Base-by-base conservation (phyloP, 2,888 invertebrate genomes). In the Phengaris arion region DNA sequence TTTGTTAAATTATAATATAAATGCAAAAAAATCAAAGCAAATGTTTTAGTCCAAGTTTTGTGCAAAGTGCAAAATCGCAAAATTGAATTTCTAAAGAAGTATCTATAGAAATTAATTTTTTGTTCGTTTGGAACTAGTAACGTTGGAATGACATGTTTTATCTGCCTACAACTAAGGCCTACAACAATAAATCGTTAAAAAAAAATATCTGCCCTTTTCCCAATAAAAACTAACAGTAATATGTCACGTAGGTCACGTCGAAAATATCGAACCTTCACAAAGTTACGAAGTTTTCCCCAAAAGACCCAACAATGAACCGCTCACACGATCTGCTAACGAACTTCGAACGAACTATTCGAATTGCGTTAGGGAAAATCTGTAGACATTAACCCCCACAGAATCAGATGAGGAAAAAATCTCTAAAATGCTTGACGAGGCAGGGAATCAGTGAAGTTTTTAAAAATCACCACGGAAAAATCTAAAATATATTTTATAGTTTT, bases 341-440 rank as follows among this genome's bases (percentile, higher is more conserved):
- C 74, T 55, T 59, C 48, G 15, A 48, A 74, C 48, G 55, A 74
- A 74, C 57, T 74, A 81, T 81, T 79, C 81, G 64, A 77, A 78
- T 78, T 80, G 80, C 81, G 81, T 80, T 77, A 80, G 75, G 77
- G 75, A 57, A 78, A 78, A 81, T 81, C 80, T 79, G 78, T 74
- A 74, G 76, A 78, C 78, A 80, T 81, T 79, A 79, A 79, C 76
- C 73, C 57, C 74, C 72, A 59, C 48, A 7, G 74, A 74, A 74
- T 59, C 15, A 52, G 9, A 70, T 5, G 12, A 22, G 12, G 13
- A 15, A 51, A 52, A 70, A 51, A 70, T 5, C 48, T 13, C 22
- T 70, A n/a, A 51, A 70, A 52, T 51, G 51, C 8, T 22, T 12
- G 13, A 51, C 15, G 59, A 22, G 6, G 7, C 7, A 59, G 4